These are phyloP conservation scores for Chunga burmeisteri DNA, from an alignment of 2,113 vertebrate genomes.

Conservation along the genomic window DNA sequence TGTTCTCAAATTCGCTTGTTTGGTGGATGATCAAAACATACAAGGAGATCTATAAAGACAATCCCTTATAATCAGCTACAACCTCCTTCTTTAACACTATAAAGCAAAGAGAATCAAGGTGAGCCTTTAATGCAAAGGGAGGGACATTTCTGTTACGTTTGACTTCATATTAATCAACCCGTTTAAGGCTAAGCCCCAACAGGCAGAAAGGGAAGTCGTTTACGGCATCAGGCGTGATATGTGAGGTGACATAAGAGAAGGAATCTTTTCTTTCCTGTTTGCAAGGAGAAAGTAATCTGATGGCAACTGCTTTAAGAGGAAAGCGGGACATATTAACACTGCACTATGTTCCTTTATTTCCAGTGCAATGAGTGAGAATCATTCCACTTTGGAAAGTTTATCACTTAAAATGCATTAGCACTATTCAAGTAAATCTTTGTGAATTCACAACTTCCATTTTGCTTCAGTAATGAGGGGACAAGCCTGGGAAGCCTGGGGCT, in stretches of 20 bases:
- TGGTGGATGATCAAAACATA: not conserved
- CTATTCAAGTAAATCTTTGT: conserved; percentile 30
- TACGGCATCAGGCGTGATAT: conserved; percentile 20
- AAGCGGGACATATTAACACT: not conserved
- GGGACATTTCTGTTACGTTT: conserved; percentile 10
- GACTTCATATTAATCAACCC: conserved; percentile 36
- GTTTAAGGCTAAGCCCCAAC: conserved; percentile 45
- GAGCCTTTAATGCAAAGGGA: not conserved
- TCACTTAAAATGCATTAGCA: not conserved
- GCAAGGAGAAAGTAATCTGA: conserved; percentile 2
- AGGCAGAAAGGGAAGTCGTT: conserved; percentile 53
- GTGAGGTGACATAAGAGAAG: conserved; percentile 50
- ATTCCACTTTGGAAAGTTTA: not conserved
- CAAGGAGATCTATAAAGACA: not conserved
- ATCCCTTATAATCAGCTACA: not conserved
- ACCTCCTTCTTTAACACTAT: not conserved
- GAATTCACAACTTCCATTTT: conserved; percentile 28
- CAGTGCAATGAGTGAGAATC: not conserved
- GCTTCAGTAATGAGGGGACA: conserved; percentile 38
- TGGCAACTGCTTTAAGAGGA: not conserved
- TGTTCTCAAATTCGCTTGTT: not conserved
- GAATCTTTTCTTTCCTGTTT: conserved; percentile 39
- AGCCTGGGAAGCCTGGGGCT: conserved; percentile 24
- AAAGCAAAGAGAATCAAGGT: not conserved
- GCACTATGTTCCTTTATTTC: not conserved